Base-by-base conservation (phyloP, 2,888 invertebrate genomes). In the Ichneumon xanthorius region DNA sequence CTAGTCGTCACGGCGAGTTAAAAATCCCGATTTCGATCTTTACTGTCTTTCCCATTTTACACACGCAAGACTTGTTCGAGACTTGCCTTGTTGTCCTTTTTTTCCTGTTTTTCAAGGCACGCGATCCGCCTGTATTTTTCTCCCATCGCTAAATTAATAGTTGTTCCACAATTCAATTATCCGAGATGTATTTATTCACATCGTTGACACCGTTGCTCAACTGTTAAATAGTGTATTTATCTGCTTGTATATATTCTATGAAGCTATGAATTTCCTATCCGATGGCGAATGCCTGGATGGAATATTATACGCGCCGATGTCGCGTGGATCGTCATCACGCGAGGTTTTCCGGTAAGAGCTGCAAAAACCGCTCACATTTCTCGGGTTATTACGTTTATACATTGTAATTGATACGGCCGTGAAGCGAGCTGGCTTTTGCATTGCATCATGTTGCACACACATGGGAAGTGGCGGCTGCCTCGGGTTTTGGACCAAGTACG, bases 391-490 rank as follows among this genome's bases (percentile, higher is more conserved):
- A 26, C 48, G 14, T 55, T 53, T 45, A 30, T 40, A 45, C 11
- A 61, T 71, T 63, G 30, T 84, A 80, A 80, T 75, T 84, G 45
- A 76, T 76, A 71, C 65, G 84, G 71, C 80, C 80, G 53, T 80
- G 79, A 70, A 37, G 65, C 53, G 61, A 53, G 26, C 71, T 63
- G 53, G 26, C 16, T 33, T 55, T 67, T 45, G 22, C 67, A 67
- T 80, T 73, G 26, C 73, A 45, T 19, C 48, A 68, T 19, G n/a
- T 45, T 50, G 19, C 48, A 14, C 50, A 22, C 22, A 67, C 22
- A 30, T 30, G 40, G 19, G n/a, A 26, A 33, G n/a, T 33, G 19
- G 68, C 40, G 22, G 26, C 65, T 67, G 22, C 58, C 81, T 48
- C 75, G 68, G 48, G 19, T 68, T 75, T 55, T 22, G 48, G 30